Evolutionary conservation across 1,140 invertebrate genomes (phyloP).

Genomic region (Heliconius congener): DNA sequence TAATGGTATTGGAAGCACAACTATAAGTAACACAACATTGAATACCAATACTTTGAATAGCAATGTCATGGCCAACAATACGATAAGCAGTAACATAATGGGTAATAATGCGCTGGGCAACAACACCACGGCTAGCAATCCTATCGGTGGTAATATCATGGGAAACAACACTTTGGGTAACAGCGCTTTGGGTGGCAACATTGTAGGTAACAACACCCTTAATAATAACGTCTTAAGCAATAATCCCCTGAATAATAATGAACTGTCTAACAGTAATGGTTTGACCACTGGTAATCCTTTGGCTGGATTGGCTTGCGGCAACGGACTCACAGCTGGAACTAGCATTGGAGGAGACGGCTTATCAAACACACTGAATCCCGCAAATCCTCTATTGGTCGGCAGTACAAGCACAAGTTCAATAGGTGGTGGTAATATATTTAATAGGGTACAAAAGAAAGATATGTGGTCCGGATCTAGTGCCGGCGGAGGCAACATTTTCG

Average conservation of each 20-base stretch:
- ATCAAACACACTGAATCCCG: constrained; percentile 34
- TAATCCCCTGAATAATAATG: neutral
- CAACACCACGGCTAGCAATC: constrained; percentile 37
- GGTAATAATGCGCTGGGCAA: neutral
- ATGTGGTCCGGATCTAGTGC: constrained; percentile 47
- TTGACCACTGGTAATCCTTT: constrained; percentile 34
- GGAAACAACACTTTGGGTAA: neutral
- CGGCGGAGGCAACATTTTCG: constrained; percentile 42
- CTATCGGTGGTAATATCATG: constrained; percentile 40
- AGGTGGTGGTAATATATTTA: constrained; percentile 19
- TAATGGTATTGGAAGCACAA: neutral
- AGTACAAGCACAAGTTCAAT: neutral
- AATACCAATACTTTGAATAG: neutral
- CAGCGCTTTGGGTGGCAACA: neutral
- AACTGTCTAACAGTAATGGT: constrained; percentile 35
- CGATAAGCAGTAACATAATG: neutral
- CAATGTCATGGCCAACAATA: neutral
- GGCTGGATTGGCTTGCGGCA: neutral
- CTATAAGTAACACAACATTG: neutral
- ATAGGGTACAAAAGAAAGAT: constrained; percentile 45
- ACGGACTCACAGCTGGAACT: neutral
- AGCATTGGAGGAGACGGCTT: constrained; percentile 31
- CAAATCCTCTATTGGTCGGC: constrained; percentile 21
- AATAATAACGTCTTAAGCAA: neutral
- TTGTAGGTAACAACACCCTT: neutral